Evolutionary conservation across 2,113 vertebrate genomes (phyloP).

Genomic region (Phaethon lepturus): DNA sequence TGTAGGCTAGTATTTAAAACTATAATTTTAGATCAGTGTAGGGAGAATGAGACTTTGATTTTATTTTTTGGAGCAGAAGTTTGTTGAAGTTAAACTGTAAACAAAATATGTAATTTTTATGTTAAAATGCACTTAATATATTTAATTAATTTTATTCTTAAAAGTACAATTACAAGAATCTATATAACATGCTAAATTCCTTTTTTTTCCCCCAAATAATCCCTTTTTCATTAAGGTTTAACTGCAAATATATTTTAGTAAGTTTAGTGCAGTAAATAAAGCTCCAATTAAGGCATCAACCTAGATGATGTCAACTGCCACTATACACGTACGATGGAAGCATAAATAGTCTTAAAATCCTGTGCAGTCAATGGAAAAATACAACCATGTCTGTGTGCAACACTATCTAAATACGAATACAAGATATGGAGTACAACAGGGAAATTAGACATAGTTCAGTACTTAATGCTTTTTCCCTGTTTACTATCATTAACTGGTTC

Average conservation of each 20-base stretch:
- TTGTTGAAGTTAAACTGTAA: not conserved
- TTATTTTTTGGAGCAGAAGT: not conserved
- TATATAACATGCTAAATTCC: not conserved
- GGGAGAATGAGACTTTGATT: not conserved
- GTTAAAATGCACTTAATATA: not conserved
- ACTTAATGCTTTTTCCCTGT: not conserved
- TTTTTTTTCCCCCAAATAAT: not conserved
- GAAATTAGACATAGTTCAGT: not conserved
- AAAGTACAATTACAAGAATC: not conserved
- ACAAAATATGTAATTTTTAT: not conserved
- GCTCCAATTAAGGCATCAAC: not conserved
- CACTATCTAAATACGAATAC: not conserved
- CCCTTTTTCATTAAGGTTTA: not conserved
- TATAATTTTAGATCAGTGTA: not conserved
- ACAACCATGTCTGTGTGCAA: not conserved
- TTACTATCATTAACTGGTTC: not conserved
- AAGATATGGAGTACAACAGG: not conserved
- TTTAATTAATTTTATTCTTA: not conserved
- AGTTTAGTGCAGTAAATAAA: not conserved
- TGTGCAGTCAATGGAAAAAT: not conserved
- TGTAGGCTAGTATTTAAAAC: not conserved
- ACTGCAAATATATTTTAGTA: not conserved
- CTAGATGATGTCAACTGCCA: not conserved
- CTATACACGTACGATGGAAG: rapidly evolving
- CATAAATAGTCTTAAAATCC: not conserved